A percentile compares a stretch with the other conserved stretches of the same genome.
These are phyloP conservation scores for Euproctis similis DNA, from an alignment of 2,888 invertebrate species.

Conservation along the genomic window DNA sequence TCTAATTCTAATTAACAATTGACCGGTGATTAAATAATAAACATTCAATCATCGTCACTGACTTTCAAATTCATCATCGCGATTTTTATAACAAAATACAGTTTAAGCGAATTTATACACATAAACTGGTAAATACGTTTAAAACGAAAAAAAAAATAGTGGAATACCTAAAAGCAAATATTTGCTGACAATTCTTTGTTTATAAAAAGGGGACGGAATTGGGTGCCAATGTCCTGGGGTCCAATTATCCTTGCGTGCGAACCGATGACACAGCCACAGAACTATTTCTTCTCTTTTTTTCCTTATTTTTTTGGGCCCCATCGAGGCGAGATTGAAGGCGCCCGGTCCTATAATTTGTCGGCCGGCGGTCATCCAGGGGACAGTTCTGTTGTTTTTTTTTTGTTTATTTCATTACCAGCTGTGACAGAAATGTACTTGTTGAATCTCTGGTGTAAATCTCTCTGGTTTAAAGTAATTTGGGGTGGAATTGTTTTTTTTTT, in stretches of 20 bases:
- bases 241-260: constrained; percentile 44
- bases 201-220: constrained; percentile 27
- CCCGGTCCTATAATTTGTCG: constrained; percentile 60
- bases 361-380: constrained; percentile 33
- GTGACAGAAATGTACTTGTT: constrained; percentile 39
- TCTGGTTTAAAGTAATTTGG: constrained; percentile 24
- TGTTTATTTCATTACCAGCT: constrained; percentile 19
- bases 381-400: constrained; percentile 28
- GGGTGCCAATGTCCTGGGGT: constrained; percentile 36
- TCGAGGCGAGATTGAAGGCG: constrained; percentile 49
- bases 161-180: constrained; percentile 10
- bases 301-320: constrained; percentile 26
- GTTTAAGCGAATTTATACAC: too few species aligned
- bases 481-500: constrained; percentile 11
- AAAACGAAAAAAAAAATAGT: too few species aligned
- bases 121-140: too few species aligned
- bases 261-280: constrained; percentile 53
- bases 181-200: constrained; percentile 25
- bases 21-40: too few species aligned
- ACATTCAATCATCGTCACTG: too few species aligned
- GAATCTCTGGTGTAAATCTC: constrained; percentile 23
- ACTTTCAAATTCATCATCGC: too few species aligned
- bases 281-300: constrained; percentile 42
- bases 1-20: too few species aligned
- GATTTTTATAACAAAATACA: too few species aligned